Percentiles rank a stretch among this genome's conserved stretches.
phyloP scores from a whole-genome alignment of 2,113 vertebrate genomes.

The Indicator maculatus region DNA sequence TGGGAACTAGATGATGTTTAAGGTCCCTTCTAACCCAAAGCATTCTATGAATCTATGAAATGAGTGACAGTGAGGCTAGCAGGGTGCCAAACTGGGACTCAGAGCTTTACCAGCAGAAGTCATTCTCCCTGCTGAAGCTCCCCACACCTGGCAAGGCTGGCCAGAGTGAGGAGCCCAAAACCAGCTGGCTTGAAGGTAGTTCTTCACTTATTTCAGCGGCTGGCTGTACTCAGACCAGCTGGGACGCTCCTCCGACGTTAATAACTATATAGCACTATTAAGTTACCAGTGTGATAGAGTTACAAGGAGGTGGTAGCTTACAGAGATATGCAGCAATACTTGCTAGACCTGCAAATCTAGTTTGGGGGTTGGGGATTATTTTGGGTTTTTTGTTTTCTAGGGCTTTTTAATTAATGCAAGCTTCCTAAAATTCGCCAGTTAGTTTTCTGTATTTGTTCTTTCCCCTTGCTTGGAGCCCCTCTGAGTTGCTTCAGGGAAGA shows the following conservation, averaged over 20 bases:
- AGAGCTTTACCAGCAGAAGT: background rate
- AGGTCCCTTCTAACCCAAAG: too few species aligned
- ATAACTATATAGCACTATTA: background rate
- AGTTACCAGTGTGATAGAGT: conserved; percentile 14
- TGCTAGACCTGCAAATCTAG: conserved; percentile 48
- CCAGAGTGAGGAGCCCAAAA: background rate
- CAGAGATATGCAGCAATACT: conserved; percentile 63
- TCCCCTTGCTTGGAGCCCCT: background rate
- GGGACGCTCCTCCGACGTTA: background rate
- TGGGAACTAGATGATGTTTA: too few species aligned
- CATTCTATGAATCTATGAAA: background rate
- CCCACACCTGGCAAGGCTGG: background rate
- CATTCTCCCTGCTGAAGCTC: background rate
- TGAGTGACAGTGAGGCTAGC: background rate
- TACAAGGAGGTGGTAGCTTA: conserved; percentile 51
- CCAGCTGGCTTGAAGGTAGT: background rate
- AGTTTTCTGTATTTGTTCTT: background rate
- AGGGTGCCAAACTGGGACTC: background rate
- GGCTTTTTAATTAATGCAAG: background rate
- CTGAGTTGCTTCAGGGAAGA: background rate
- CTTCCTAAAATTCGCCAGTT: background rate
- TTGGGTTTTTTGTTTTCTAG: background rate
- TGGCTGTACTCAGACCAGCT: rapidly evolving
- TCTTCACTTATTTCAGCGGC: rapidly evolving
- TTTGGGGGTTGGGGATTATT: conserved; percentile 29